These are phyloP conservation scores for Xylocopa sonorina DNA, from an alignment of 1,140 invertebrate genomes.

Conservation along the genomic window DNA sequence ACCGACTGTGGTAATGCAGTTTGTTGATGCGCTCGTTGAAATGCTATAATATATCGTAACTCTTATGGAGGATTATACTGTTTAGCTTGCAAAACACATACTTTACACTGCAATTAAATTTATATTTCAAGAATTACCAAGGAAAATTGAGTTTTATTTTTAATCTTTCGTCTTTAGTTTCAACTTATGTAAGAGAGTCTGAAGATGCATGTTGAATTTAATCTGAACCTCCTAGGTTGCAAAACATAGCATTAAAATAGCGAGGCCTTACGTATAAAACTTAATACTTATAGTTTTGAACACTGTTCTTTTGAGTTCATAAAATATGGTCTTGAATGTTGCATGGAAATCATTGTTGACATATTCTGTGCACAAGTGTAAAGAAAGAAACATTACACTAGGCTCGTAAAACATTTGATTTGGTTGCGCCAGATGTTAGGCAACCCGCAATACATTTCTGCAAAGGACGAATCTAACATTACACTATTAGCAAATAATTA, in stretches of 20 bases:
- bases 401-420: neutral
- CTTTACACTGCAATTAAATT: neutral
- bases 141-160: too few relatives aligned
- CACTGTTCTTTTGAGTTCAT: neutral
- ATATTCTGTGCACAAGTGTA: neutral
- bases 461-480: neutral
- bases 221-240: neutral
- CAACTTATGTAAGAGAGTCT: too few relatives aligned
- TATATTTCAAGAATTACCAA: neutral
- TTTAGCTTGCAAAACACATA: too few relatives aligned
- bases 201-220: neutral
- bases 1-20: conserved; percentile 18
- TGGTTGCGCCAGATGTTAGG: neutral
- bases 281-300: neutral
- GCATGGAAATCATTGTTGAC: neutral
- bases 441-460: neutral
- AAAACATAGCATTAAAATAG: neutral
- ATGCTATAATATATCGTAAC: neutral
- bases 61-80: conserved; percentile 7
- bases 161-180: too few relatives aligned
- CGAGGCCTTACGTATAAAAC: neutral
- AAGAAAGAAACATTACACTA: neutral
- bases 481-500: too few relatives aligned
- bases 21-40: neutral
- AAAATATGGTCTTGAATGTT: too few relatives aligned